Base-by-base conservation (phyloP, 2,888 invertebrate species). In the Gibbula magus region DNA sequence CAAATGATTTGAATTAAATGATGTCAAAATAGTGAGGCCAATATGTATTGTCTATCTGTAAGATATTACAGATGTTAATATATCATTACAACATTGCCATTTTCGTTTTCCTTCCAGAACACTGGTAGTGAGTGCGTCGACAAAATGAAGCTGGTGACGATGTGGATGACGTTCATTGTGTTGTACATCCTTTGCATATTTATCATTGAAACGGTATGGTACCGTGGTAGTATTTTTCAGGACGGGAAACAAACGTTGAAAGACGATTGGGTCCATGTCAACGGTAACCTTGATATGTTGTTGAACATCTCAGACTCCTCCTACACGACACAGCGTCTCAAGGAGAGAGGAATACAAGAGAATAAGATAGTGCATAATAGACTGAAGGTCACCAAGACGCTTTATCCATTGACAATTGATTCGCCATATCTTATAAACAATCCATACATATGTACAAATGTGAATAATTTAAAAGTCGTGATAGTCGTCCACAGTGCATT, bases 401-500 rank as follows among this genome's bases (percentile, higher is more conserved):
- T 35, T 8, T 88, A 87, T 74, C 89, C 90, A 25, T 74, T 89
- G n/a, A 88, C 88, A n/a, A 56, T 87, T 3, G 80, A 84, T 25
- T 78, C 84, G 2, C 84, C 87, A 0, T 89, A 88, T 77, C 67
- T 86, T 32, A 87, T 89, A 0, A 87, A 88, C 73, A 89, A 87
- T 75, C 82, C 85, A 13, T 35, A 83, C 7, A 76, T 89, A 8
- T 91, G 90, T 81, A 81, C 81, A 78, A 74, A 73, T 0, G 79
- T 54, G 0, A 77, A 80, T 25, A 77, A 83, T n/a, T 77, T 89
- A 16, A 79, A 85, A 13, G 84, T 89, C 25, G 29, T 91, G 4
- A 83, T 89, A 1, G 81, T 89, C 3, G 87, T 90, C 35, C 89
- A 89, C 77, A 87, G 88, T 16, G 82, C 87, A 0, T 87, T 87